Base-by-base conservation (phyloP, 1,140 invertebrate species). In the Campoletis sonorensis region DNA sequence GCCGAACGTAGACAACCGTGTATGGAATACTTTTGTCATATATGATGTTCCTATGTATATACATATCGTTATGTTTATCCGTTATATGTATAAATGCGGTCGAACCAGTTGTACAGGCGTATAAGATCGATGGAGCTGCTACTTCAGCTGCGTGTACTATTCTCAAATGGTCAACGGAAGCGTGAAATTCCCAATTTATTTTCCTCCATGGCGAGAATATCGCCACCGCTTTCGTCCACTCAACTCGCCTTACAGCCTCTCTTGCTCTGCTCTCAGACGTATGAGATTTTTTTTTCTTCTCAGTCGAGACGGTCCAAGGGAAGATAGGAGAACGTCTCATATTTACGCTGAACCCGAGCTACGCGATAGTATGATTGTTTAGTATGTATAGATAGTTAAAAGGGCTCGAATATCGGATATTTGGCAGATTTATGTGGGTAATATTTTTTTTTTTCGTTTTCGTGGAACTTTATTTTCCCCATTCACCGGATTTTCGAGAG, bases 181-280 rank as follows among this genome's bases (percentile, higher is more conserved):
- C 89, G 90, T 91, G 90, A 90, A 91, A 91, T 90, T 90, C 88
- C 87, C 89, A 91, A 91, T 90, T 90, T 88, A 89, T 91, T 90
- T 89, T 88, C 84, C 85, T 84, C 83, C 85, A 79, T 85, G 81
- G 79, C 81, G 80, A 85, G 84, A 86, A 89, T 87, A 89, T 89
- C 85, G 78, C 76, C 72, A 72, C 49, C 30, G 75, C 64, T 77
- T 77, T 77, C 51, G 75, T 21, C 54, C 54, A 77, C 54, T 77
- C 75, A 15, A 54, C 54, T 33, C 37, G 21, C 27, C 13, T 45
- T 45, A 45, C 40, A 37, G 26, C 23, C 26, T 75, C 72, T 27
- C 72, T 21, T 58, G 16, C 45, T 67, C 75, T 80, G 61, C 76
- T 70, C 68, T 30, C 54, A 23, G 61, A 37, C 54, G n/a, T 37